These are phyloP conservation scores for Reticulitermes lucifugus DNA, from an alignment of 2,888 invertebrate genomes.

Conservation along the genomic window DNA sequence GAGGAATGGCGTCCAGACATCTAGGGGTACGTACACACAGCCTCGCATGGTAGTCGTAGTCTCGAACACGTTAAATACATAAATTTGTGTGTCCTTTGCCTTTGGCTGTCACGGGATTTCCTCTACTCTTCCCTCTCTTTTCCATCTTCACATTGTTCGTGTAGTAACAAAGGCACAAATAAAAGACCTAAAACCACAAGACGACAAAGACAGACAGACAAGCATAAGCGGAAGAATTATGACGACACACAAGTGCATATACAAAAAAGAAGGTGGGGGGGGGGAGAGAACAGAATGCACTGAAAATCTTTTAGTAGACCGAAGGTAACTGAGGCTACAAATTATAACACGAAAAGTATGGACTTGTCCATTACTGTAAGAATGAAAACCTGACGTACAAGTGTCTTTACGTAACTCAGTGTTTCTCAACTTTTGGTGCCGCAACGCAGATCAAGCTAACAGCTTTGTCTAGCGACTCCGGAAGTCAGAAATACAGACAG, in stretches of 20 bases:
- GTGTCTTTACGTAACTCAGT: too few species aligned
- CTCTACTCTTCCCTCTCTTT: background rate
- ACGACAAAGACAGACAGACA: constrained; percentile 37
- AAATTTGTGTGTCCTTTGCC: constrained; percentile 33
- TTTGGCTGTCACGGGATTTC: constrained; percentile 22
- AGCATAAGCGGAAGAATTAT: constrained; percentile 36
- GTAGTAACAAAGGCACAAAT: constrained; percentile 34
- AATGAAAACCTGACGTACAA: too few species aligned
- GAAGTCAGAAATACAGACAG: too few species aligned
- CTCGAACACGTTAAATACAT: constrained; percentile 27
- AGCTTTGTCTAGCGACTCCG: too few species aligned
- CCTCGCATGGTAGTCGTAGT: too few species aligned
- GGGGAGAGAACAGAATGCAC: background rate
- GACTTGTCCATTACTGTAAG: too few species aligned
- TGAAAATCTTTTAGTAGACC: background rate
- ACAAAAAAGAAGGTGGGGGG: background rate
- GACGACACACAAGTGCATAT: constrained; percentile 29
- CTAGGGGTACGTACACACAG: too few species aligned
- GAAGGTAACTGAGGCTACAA: background rate
- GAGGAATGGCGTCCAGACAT: too few species aligned
- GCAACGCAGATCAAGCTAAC: too few species aligned
- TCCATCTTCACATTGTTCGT: constrained; percentile 30
- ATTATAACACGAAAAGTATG: too few species aligned
- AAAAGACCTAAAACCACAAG: constrained; percentile 21
- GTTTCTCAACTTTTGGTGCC: too few species aligned